Conservation (phyloP, 1,140 invertebrate genomes). For the Apis dorsata region DNA sequence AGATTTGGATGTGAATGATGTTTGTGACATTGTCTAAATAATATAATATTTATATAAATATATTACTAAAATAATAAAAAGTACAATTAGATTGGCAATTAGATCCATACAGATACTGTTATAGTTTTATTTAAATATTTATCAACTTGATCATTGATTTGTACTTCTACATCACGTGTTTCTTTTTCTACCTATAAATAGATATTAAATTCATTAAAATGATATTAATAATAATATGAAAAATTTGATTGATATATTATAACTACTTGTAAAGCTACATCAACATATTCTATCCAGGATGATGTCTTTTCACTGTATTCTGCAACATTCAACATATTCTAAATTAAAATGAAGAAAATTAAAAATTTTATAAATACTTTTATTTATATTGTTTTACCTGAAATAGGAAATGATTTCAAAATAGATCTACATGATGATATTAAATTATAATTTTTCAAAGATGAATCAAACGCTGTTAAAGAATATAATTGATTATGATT, state of each 20-base stretch:
- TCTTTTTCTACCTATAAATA: conserved; percentile 30
- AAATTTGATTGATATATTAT: background rate
- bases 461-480: background rate
- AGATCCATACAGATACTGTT: conserved; percentile 32
- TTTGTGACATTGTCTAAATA: conserved; percentile 36
- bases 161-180: conserved; percentile 17
- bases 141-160: conserved; percentile 6
- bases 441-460: conserved; percentile 13
- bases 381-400: conserved; percentile 14
- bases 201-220: background rate
- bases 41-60: conserved; percentile 23
- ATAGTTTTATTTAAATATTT: conserved; percentile 7
- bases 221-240: background rate
- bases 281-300: conserved; percentile 29
- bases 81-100: background rate
- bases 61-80: background rate
- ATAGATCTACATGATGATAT: background rate
- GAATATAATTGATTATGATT: conserved; percentile 6
- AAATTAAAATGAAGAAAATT: background rate
- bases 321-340: background rate
- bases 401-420: background rate
- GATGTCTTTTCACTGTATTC: conserved; percentile 1
- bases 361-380: background rate
- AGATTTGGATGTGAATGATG: conserved; percentile 26
- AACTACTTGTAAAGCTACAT: conserved; percentile 32